phyloP scores from a whole-genome alignment of 2,888 invertebrate species.

The Synanthedon myopaeformis region DNA sequence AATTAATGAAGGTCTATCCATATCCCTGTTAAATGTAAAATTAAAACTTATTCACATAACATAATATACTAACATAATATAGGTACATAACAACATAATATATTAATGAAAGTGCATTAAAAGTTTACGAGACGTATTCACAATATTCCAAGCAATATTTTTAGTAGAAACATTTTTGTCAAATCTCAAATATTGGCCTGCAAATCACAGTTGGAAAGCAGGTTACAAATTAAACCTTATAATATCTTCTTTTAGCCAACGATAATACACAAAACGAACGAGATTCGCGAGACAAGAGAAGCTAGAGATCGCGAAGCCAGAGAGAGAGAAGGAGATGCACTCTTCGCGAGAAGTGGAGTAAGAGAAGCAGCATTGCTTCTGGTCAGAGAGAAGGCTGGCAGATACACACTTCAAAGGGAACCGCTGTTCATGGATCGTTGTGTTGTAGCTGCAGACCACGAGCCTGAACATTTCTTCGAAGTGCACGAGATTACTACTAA shows the following conservation, averaged over 20 bases:
- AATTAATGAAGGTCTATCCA: no score
- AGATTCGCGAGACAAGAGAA: constrained; percentile 66
- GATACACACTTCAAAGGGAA: constrained; percentile 88
- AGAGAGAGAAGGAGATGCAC: constrained; percentile 54
- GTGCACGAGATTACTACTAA: constrained; percentile 92
- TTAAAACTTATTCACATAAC: no score
- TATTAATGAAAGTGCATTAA: no score
- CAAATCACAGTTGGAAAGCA: no score
- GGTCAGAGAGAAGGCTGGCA: constrained; percentile 90
- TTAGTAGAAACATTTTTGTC: no score
- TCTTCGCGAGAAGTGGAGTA: constrained; percentile 81
- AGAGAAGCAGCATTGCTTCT: constrained; percentile 89
- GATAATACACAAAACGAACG: constrained; percentile 76
- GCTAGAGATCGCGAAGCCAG: constrained; percentile 56
- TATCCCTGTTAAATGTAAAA: no score
- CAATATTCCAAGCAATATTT: no score
- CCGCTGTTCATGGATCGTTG: constrained; percentile 92
- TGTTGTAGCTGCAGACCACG: constrained; percentile 90
- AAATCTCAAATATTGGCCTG: no score
- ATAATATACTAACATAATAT: no score
- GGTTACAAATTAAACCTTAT: no score
- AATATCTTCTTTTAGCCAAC: constrained; percentile 68
- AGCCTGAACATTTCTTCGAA: constrained; percentile 94
- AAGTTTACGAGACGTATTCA: no score
- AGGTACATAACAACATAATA: no score